Evolutionary conservation across 2,113 vertebrate species (phyloP).

Genomic region (Vulpes ferrilata): DNA sequence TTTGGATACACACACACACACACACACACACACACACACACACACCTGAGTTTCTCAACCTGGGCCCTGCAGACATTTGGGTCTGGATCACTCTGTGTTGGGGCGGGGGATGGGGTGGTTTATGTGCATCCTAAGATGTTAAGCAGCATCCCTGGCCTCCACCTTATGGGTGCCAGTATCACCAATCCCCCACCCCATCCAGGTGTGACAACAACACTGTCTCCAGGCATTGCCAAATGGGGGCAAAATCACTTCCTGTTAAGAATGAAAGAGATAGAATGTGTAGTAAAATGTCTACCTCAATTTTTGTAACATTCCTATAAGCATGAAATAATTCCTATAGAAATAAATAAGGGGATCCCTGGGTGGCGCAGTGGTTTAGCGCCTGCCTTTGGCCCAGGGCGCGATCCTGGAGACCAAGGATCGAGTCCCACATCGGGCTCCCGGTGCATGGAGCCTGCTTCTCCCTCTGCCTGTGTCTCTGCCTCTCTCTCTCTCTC

Average conservation of each 20-base stretch:
- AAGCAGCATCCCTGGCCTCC: neutral
- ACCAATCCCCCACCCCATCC: neutral
- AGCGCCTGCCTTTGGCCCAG: no score
- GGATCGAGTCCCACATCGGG: no score
- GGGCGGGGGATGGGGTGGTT: accelerated
- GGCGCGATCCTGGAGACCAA: no score
- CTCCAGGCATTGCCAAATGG: neutral
- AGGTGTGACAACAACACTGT: neutral
- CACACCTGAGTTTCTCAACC: neutral
- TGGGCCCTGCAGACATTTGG: accelerated
- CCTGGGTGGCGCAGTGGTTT: no score
- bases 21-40: neutral
- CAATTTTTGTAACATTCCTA: neutral
- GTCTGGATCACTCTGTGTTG: neutral
- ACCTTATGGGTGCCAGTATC: neutral
- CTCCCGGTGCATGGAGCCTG: no score
- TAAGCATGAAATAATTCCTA: constrained; percentile 34
- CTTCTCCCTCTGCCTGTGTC: no score
- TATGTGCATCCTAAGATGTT: no score
- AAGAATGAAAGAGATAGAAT: neutral
- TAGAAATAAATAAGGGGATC: neutral
- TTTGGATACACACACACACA: neutral
- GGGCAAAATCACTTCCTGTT: neutral
- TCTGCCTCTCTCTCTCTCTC: no score
- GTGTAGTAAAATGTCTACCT: neutral